Percentiles rank a stretch among this genome's conserved stretches.
phyloP scores from a whole-genome alignment of 2,797 vertebrate species.

The Fratercula arctica region DNA sequence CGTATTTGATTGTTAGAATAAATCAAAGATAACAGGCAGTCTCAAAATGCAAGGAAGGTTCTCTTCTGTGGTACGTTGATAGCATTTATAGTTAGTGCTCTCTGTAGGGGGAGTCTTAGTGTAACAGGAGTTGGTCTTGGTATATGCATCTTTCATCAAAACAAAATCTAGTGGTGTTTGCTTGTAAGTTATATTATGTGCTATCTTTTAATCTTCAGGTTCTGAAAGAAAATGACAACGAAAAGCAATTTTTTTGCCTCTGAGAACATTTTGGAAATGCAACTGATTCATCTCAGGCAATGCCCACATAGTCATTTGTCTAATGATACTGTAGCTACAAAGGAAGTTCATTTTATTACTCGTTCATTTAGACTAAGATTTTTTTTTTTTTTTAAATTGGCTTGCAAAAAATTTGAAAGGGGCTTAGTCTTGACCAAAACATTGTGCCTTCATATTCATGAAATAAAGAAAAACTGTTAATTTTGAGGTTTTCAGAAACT shows the following conservation, averaged over 20 bases:
- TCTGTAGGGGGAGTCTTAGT: not conserved
- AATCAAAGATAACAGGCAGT: not conserved
- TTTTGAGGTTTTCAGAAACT: not conserved
- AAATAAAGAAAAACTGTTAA: not conserved
- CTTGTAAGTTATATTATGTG: not conserved
- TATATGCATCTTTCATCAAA: not conserved
- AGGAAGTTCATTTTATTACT: not conserved
- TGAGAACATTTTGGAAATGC: not conserved
- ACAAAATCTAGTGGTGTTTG: not conserved
- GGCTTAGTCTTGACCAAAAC: not conserved
- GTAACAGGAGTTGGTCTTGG: not conserved
- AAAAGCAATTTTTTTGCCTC: not conserved
- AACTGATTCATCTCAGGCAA: not conserved
- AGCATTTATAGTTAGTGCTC: not conserved
- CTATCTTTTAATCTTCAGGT: not conserved
- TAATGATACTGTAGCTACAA: not conserved
- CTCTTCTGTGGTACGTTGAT: not conserved
- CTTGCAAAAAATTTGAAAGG: not conserved
- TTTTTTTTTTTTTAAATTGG: not conserved
- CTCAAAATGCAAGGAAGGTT: not conserved
- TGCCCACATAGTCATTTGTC: not conserved
- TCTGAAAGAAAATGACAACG: not conserved
- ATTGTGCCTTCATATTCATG: not conserved
- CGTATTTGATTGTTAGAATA: not conserved
- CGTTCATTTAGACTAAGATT: not conserved